Base-by-base conservation (phyloP, 2,797 vertebrate species). In the Mionectes olivaceus region DNA sequence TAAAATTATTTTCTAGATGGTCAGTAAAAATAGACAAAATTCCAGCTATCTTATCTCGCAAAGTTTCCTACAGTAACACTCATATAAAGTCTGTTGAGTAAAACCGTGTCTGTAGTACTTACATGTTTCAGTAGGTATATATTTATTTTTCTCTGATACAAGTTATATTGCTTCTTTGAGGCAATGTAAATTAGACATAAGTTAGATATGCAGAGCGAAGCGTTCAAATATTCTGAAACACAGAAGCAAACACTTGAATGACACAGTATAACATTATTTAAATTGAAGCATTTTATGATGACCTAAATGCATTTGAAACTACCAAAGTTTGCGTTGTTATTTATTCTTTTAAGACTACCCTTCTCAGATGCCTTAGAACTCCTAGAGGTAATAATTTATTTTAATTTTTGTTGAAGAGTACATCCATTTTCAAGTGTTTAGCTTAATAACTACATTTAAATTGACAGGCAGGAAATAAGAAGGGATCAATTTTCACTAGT, bases 401-500 rank as follows among this genome's bases (percentile, higher is more conserved):
- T 93, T 84, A 32, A 74, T 81, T 91, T 89, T 78, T 9, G 39
- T 57, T 71, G 25, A 91, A 44, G 17, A 28, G 61, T 64, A 16
- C 37, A 7, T 64, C 71, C 16, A 59, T 70, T 94, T 93, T 61
- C 61, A 56, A 85, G 39, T 32, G 21, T 63, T 63, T 71, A 37
- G 23, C n/a, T 89, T 41, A 68, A 68, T 77, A 89, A 80, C 33
- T 74, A 39, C 44, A 89, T 89, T 89, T 87, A 89, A 92, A 89
- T 60, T 85, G 89, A 75, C 49, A 56, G 73, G 32, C n/a, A 68
- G 43, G 65, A 88, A 84, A 89, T 9, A 60, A 64, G 17, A 67
- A 81, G 68, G 47, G 87, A 89, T 91, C 82, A 77, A 46, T 93
- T 93, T 95, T 92, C 64, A 92, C 63, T 80, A 46, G 52, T 76